Evolutionary conservation across 1,140 invertebrate genomes (phyloP), one percentile per base, ranked within the genome.

Genomic region (Camponotus vicinus): DNA sequence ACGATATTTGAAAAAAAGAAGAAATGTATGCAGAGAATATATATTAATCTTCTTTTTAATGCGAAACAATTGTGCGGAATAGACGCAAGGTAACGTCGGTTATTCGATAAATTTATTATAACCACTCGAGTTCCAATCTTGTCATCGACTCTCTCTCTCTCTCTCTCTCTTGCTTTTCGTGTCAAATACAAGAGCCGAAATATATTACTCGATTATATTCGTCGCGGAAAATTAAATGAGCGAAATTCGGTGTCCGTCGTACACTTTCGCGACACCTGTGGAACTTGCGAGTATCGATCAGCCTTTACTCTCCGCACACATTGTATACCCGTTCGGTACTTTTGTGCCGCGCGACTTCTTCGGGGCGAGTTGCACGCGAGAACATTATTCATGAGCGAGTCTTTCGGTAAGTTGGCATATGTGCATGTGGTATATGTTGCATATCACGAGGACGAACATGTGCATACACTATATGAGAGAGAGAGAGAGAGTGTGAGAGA

Each of bases 331-430:
- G 57, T 63, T 75, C 70, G 67, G 67, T 82, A 73, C 67, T 73
- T 27, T 49, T 37, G 67, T 37, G 34, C 57, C 75, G 76, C 42
- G 75, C 79, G 69, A 83, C 69, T 83, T 83, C 79, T 83, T 75
- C 69, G 69, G 67, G n/a, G 49, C 49, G 67, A 27, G 52, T 82
- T 69, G 79, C 67, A 73, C 67, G 79, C 67, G 79, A 73, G 67
- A 71, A 40, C 66, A 82, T 82, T 82, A 82, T 82, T 82, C 67
- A 82, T 83, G 69, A 83, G 69, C 55, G 69, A 82, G 79, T 61
- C 67, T 82, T 34, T 82, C 57, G 61, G 79, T 45, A 52, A 85
- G 70, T 85, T 79, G 57, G 21, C 32, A 7, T 78, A 63, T 40
- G 40, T 83, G 57, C 52, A 37, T 27, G 15, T 40, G 8, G n/a